A percentile compares a stretch with the other conserved stretches of the same genome.
Evolutionary conservation across 2,113 vertebrate genomes (phyloP).

Genomic region (Cebus imitator): DNA sequence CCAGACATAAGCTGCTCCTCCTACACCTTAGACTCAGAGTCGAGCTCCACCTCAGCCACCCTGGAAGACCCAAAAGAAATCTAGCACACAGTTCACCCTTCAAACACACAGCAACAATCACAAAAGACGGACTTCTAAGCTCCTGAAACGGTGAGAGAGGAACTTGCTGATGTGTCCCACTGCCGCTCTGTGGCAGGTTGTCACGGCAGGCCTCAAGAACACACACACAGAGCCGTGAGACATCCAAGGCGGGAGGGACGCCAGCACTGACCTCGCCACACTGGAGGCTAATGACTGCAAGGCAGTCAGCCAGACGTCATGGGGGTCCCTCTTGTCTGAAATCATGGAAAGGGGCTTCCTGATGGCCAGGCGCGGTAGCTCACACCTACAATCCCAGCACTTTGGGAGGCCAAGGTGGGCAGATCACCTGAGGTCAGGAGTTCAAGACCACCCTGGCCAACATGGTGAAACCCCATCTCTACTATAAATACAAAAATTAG

Average conservation of each 20-base stretch:
- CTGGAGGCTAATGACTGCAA: rapidly evolving
- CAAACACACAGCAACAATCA: not conserved
- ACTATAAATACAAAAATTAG: too few relatives aligned
- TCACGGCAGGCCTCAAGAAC: rapidly evolving
- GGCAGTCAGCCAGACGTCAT: not conserved
- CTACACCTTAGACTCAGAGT: not conserved
- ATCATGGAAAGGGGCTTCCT: too few relatives aligned
- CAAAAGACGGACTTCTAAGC: rapidly evolving
- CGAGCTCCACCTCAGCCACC: not conserved
- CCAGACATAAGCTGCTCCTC: not conserved
- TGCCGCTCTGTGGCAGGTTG: rapidly evolving
- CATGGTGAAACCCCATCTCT: too few relatives aligned
- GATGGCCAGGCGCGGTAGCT: too few relatives aligned
- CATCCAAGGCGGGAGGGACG: rapidly evolving
- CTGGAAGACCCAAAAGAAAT: not conserved
- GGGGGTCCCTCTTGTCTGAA: rapidly evolving
- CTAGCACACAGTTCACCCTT: not conserved
- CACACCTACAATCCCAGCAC: too few relatives aligned
- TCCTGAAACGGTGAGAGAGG: not conserved
- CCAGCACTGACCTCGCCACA: rapidly evolving
- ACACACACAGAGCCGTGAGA: not conserved
- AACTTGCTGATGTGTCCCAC: not conserved
- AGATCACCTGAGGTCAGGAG: too few relatives aligned
- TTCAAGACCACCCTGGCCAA: too few relatives aligned
- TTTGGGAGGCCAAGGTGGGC: too few relatives aligned